Evolutionary conservation across 1,140 invertebrate genomes (phyloP).

Genomic region (Pachyrhynchus sulphureomaculatus): DNA sequence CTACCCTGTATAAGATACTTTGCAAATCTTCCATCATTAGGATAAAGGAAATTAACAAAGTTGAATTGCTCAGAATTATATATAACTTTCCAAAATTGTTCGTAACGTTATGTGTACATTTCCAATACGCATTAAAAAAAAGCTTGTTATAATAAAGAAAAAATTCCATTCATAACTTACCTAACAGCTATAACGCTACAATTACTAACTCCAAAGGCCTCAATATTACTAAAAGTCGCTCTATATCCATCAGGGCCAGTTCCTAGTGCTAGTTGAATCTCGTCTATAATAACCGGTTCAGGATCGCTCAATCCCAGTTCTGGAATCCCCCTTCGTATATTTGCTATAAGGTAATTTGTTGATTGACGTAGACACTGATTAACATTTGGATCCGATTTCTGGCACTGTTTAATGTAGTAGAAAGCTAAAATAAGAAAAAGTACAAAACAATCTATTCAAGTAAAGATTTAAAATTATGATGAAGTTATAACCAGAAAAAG

Average conservation of each 20-base stretch:
- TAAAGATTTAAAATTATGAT: not conserved
- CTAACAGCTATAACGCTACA: conserved; percentile 74
- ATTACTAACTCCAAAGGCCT: conserved; percentile 77
- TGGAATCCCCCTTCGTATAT: conserved; percentile 65
- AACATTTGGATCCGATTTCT: conserved; percentile 64
- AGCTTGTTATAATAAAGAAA: no score
- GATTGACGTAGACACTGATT: conserved; percentile 71
- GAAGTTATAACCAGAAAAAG: not conserved
- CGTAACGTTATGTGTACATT: no score
- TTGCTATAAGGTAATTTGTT: conserved; percentile 68
- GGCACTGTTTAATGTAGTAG: conserved; percentile 69
- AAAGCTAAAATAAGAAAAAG: conserved; percentile 13
- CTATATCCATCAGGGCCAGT: conserved; percentile 75
- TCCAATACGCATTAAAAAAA: no score
- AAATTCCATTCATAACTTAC: no score
- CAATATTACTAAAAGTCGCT: conserved; percentile 74
- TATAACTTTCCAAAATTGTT: no score
- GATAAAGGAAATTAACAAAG: no score
- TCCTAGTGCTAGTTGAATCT: conserved; percentile 73
- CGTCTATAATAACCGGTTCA: conserved; percentile 76
- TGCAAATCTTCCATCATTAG: no score
- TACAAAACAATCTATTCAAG: not conserved
- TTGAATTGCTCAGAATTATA: no score
- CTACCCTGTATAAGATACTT: no score
- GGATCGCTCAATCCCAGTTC: conserved; percentile 66